Evolutionary conservation across 2,797 vertebrate genomes (phyloP), one percentile per base, ranked within the genome.

Genomic region (Galaxias olidus): DNA sequence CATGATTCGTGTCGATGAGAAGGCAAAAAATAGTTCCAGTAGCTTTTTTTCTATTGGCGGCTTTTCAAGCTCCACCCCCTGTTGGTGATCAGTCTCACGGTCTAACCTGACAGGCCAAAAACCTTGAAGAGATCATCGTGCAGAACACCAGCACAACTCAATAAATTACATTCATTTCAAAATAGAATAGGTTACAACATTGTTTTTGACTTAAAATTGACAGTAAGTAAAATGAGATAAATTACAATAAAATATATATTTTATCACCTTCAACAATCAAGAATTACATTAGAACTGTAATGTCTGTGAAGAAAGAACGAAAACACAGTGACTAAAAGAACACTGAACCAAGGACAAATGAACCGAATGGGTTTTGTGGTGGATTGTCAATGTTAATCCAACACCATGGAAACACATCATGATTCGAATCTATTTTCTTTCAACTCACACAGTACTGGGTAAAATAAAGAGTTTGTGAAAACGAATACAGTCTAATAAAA

Each of bases 151-250:
- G 86, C 88, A 82, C 84, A 90, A 87, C 85, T 90, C 84, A 92
- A 93, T 93, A 93, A 93, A 90, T 93, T 93, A 93, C 92, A 93
- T 93, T 93, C 89, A 90, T 90, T 85, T 93, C 84, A 91, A 91
- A 92, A 91, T 84, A 88, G 71, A 86, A 86, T 90, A 92, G 88
- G 91, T 88, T 91, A 92, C 86, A 89, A 88, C 87, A 88, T 88
- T 69, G 74, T 82, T 76, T 82, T 54, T 66, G 81, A 89, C 87
- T 86, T 78, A 88, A 86, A 82, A 82, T 83, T 78, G 88, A 90
- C 84, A 82, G 82, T 88, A 82, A 76, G 62, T 73, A 81, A 89
- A 76, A 7, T 54, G 84, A 86, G 81, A 86, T 85, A 90, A 90
- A 89, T 89, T 86, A 88, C 84, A 82, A 86, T 77, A 83, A 82